Base-by-base conservation (phyloP, 2,797 vertebrate genomes). In the Dicrostonyx torquatus region DNA sequence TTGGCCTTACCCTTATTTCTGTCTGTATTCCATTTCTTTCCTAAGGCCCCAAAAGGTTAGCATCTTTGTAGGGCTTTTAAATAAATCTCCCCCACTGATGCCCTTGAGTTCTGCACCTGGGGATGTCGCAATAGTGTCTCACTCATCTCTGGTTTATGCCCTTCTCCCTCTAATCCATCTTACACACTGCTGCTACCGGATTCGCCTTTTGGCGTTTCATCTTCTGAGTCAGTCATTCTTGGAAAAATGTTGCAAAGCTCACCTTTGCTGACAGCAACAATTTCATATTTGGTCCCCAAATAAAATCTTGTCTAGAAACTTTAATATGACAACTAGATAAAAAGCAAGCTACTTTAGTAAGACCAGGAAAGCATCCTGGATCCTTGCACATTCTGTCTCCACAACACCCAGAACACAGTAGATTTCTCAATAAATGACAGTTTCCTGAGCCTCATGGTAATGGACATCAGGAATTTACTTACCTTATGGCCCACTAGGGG, bases 231-330 rank as follows among this genome's bases (percentile, higher is more conserved):
- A 94, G 53, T 34, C 1, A 6, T 37, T 58, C 50, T 95, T n/a
- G 94, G 90, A 78, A 94, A 89, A 90, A 77, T 78, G 55, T 83
- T 94, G 73, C 82, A 66, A 91, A 88, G 76, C 60, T 83, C 84
- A 72, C 66, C 10, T 90, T 93, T 96, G 77, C 91, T 95, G 94
- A 97, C 68, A 90, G 24, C 50, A 55, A 64, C 92, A 55, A 43
- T 95, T 96, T 93, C 15, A 60, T 55, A 85, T 14, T 72, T 90
- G 85, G 85, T 78, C 50, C 40, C 77, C 20, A 43, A 91, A 79
- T 82, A 66, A 95, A 95, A 95, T 91, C 77, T 93, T 91, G 58
- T 58, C 82, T 58, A 95, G 89, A 94, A 97, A 94, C 77, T 89
- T 62, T 60, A 88, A 55, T 55, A 88, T 94, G 73, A 95, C 91